Percentiles rank a stretch among this genome's conserved stretches.
These are phyloP conservation scores for Thalassoma bifasciatum DNA, from an alignment of 2,113 vertebrate species.

Conservation along the genomic window DNA sequence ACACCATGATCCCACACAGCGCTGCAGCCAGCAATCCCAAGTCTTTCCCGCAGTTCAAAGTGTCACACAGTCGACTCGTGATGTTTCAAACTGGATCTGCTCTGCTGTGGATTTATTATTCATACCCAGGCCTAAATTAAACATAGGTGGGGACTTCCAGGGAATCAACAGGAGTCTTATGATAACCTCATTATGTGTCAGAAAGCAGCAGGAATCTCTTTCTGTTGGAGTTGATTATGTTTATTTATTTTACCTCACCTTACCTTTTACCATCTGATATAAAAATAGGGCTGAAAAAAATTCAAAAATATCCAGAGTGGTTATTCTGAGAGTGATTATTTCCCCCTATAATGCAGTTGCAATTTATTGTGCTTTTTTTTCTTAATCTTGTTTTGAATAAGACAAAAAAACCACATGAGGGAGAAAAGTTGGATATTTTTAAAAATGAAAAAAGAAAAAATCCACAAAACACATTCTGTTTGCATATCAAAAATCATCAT, in stretches of 20 bases:
- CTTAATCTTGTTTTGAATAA: too few species aligned
- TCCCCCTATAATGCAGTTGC: too few species aligned
- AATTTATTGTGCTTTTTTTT: too few species aligned
- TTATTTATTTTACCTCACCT: background rate
- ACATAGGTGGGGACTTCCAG: slow-evolving; percentile 22
- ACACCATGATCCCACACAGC: slow-evolving; percentile 1
- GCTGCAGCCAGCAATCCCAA: slow-evolving; percentile 7
- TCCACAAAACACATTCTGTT: too few species aligned
- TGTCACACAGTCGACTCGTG: slow-evolving; percentile 5
- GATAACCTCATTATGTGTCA: slow-evolving; percentile 21
- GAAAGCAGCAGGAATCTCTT: slow-evolving; percentile 9
- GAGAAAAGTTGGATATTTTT: too few species aligned
- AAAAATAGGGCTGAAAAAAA: too few species aligned
- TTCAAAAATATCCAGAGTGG: too few species aligned
- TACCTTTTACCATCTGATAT: background rate
- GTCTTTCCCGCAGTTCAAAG: slow-evolving; percentile 32
- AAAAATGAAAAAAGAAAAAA: too few species aligned
- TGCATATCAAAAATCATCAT: too few species aligned
- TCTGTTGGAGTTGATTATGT: background rate
- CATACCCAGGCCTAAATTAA: slow-evolving; percentile 41
- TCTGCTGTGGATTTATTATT: slow-evolving; percentile 37
- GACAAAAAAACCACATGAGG: too few species aligned
- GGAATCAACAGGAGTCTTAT: slow-evolving; percentile 30
- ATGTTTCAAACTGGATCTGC: slow-evolving; percentile 14
- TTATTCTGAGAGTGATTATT: too few species aligned